Conservation (phyloP, 1,140 invertebrate genomes). For the Atta texana region DNA sequence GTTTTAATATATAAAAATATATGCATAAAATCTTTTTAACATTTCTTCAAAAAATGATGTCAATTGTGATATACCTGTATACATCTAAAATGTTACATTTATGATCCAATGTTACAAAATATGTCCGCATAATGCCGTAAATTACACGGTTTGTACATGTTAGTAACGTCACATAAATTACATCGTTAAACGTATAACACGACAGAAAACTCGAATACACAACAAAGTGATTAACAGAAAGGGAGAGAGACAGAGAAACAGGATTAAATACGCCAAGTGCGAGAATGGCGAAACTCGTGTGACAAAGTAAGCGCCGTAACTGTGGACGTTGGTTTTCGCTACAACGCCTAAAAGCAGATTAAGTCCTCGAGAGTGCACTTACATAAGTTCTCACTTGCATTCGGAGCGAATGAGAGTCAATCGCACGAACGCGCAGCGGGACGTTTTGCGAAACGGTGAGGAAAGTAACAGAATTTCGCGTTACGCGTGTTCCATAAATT, state of each 20-base stretch:
- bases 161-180: slow-evolving; percentile 39
- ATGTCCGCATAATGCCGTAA: slow-evolving; percentile 17
- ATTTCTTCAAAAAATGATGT: neutral
- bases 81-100: neutral
- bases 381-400: slow-evolving; percentile 39
- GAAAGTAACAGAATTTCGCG: slow-evolving; percentile 33
- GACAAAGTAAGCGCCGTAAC: slow-evolving; percentile 55
- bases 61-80: neutral
- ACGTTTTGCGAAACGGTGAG: slow-evolving; percentile 34
- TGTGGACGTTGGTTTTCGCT: slow-evolving; percentile 41
- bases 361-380: slow-evolving; percentile 52
- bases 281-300: slow-evolving; percentile 40
- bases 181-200: slow-evolving; percentile 1
- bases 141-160: slow-evolving; percentile 19
- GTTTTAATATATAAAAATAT: neutral
- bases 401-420: neutral
- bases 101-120: slow-evolving; percentile 23
- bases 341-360: slow-evolving; percentile 55
- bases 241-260: neutral
- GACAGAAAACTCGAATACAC: neutral
- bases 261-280: neutral
- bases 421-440: slow-evolving; percentile 12
- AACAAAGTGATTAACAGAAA: slow-evolving; percentile 10
- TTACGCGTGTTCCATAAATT: slow-evolving; percentile 43
- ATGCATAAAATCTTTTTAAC: neutral